Evolutionary conservation across 2,888 invertebrate species (phyloP), one percentile per base, ranked within the genome.

Genomic region (Zelleria hepariella): DNA sequence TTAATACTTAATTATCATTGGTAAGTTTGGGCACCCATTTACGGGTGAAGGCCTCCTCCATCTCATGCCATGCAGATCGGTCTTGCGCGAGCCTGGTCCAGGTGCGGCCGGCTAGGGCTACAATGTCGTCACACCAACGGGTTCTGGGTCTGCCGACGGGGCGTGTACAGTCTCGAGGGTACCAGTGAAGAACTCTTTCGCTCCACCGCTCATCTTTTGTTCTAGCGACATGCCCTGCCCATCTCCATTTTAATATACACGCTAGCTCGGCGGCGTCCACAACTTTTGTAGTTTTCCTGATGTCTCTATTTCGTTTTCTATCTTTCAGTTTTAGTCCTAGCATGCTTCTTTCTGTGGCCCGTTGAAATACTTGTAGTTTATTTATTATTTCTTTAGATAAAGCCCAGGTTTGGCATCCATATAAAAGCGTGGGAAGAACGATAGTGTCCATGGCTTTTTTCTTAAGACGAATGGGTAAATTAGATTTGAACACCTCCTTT

Each of bases 401-500:
- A 20, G 24, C 57, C 56, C 60, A 59, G 48, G 58, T 60, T 27
- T 59, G 59, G 26, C 54, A 58, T 32, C 58, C 59, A 23, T 60
- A 58, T 5, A 59, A 57, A 8, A 60, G 57, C 23, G 52, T 58
- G 5, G 58, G 58, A 15, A 60, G 26, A 3, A 59, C n/a, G 5
- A 20, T n/a, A 7, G 54, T 15, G 26, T 20, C 59, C 63, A 65
- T 62, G 0, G 63, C 59, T 61, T 65, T 66, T 23, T 60, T 65
- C 62, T 68, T 67, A 0, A 67, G 51, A 5, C 61, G 60, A 53
- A 52, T 62, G 59, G 63, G 57, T 57, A 62, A 57, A 26, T 62
- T 62, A n/a, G 61, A 64, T 60, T 66, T 67, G 15, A 67, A 65
- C 51, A 66, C 62, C 23, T 65, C 60, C 52, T 61, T 65, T 10